Evolutionary conservation across 2,888 invertebrate genomes (phyloP).

Genomic region (Glomeris marginata): DNA sequence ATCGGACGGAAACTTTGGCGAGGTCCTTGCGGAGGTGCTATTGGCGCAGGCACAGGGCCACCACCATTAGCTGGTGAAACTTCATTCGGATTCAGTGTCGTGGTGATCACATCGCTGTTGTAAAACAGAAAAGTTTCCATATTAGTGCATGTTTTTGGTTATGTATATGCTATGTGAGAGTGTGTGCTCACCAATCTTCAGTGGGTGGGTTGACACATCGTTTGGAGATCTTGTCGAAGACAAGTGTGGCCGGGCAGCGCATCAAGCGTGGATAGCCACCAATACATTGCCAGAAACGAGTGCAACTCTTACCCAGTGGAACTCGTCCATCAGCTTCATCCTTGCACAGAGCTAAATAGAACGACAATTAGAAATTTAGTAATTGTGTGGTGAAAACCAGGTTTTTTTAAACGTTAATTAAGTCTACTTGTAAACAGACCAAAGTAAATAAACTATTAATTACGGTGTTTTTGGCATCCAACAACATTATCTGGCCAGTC

Average conservation of each 20-base stretch:
- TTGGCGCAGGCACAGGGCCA: background rate
- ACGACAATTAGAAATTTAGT: background rate
- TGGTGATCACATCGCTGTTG: conserved; percentile 7
- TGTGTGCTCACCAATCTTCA: conserved; percentile 50
- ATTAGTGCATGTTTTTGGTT: no score
- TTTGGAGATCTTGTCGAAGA: conserved; percentile 66
- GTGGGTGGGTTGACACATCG: conserved; percentile 79
- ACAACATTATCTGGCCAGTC: conserved; percentile 91
- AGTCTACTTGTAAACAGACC: background rate
- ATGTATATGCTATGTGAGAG: background rate
- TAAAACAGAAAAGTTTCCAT: background rate
- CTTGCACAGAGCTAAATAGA: conserved; percentile 64
- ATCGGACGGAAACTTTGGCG: background rate
- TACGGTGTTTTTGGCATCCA: conserved; percentile 86
- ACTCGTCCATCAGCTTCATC: conserved; percentile 84
- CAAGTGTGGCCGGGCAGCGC: conserved; percentile 77
- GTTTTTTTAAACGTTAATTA: background rate
- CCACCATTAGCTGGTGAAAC: background rate
- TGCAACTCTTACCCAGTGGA: conserved; percentile 78
- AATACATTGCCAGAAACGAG: conserved; percentile 87
- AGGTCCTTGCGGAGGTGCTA: background rate
- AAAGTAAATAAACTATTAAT: conserved; percentile 34
- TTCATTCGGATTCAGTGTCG: conserved; percentile 5
- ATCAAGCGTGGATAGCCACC: conserved; percentile 84
- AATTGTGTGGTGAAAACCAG: conserved; percentile 5